These are phyloP conservation scores for Corydoras maculifer DNA, from an alignment of 2,113 vertebrate genomes.

Conservation along the genomic window DNA sequence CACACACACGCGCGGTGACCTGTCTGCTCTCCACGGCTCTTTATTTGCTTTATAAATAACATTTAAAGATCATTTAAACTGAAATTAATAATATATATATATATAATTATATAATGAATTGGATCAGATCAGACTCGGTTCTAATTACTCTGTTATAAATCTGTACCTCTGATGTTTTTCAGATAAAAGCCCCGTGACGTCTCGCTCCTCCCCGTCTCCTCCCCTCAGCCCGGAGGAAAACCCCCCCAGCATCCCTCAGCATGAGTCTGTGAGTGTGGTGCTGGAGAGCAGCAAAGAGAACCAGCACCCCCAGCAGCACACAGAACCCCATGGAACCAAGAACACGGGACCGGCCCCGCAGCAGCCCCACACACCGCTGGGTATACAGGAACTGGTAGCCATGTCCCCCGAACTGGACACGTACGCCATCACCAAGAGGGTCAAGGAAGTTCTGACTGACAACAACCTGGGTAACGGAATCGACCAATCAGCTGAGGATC, in stretches of 20 bases:
- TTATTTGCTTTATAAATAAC: too few relatives aligned
- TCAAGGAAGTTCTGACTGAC: slow-evolving; percentile 97
- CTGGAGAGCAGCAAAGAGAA: slow-evolving; percentile 96
- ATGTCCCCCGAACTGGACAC: slow-evolving; percentile 95
- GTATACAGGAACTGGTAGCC: slow-evolving; percentile 95
- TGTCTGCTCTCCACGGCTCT: too few relatives aligned
- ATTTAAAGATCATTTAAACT: too few relatives aligned
- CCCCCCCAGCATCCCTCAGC: slow-evolving; percentile 67
- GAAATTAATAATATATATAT: too few relatives aligned
- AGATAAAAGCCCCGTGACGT: slow-evolving; percentile 75
- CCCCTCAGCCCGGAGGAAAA: slow-evolving; percentile 62
- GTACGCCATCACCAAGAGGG: slow-evolving; percentile 92
- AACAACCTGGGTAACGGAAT: slow-evolving; percentile 84
- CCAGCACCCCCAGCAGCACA: slow-evolving; percentile 72
- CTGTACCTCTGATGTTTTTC: too few relatives aligned
- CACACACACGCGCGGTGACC: too few relatives aligned
- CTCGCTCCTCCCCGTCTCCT: slow-evolving; percentile 81
- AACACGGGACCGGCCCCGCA: slow-evolving; percentile 51
- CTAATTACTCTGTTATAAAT: too few relatives aligned
- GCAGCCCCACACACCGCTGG: slow-evolving; percentile 67
- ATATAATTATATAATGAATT: too few relatives aligned
- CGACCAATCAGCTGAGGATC: too few relatives aligned
- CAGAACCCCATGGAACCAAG: slow-evolving; percentile 61
- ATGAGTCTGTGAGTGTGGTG: slow-evolving; percentile 64
- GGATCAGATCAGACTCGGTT: too few relatives aligned